These are phyloP conservation scores for Himalopsyche tibetana DNA, from an alignment of 2,888 invertebrate genomes.

Conservation along the genomic window DNA sequence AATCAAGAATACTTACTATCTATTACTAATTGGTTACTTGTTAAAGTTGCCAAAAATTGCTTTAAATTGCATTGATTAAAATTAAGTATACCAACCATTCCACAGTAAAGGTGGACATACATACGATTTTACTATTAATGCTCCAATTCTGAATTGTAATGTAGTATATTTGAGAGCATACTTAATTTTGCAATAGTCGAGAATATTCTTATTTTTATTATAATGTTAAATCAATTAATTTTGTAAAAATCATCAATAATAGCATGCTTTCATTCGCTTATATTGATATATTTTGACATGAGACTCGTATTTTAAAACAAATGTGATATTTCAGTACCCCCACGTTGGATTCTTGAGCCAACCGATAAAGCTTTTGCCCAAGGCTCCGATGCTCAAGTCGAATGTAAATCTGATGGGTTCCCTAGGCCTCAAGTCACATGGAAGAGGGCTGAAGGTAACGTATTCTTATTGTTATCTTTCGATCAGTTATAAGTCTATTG, in stretches of 20 bases:
- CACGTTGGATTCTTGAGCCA: constrained; percentile 96
- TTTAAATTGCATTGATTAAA: too few relatives aligned
- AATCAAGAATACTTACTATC: too few relatives aligned
- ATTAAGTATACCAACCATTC: too few relatives aligned
- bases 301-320: constrained; percentile 37
- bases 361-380: constrained; percentile 97
- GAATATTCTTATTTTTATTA: not conserved
- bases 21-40: too few relatives aligned
- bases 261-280: constrained; percentile 9
- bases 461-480: constrained; percentile 1
- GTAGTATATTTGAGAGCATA: too few relatives aligned
- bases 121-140: too few relatives aligned
- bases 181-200: too few relatives aligned
- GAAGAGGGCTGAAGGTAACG: constrained; percentile 94
- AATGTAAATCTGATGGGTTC: constrained; percentile 97
- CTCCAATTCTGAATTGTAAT: too few relatives aligned
- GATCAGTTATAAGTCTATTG: not conserved
- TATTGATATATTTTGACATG: not conserved
- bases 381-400: constrained; percentile 94
- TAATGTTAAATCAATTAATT: not conserved
- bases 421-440: constrained; percentile 95
- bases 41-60: too few relatives aligned
- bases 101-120: too few relatives aligned
- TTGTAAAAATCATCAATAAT: constrained; percentile 16
- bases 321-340: constrained; percentile 85